Base-by-base conservation (phyloP, 2,113 vertebrate species). In the Solenodon paradoxus region DNA sequence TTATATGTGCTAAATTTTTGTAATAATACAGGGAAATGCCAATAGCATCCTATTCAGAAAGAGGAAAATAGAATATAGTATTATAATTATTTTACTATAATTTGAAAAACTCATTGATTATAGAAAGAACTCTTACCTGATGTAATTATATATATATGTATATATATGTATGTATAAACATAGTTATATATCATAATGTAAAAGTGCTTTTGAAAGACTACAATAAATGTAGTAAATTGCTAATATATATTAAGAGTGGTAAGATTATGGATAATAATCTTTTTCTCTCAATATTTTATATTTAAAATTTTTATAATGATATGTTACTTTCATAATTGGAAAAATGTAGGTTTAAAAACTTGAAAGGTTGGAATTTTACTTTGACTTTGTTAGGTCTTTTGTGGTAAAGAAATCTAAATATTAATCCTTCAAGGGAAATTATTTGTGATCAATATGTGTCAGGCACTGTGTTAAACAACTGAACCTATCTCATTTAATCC, bases 401-500 rank as follows among this genome's bases (percentile, higher is more conserved):
- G 20, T 63, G 49, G 88, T 61, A 78, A 71, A 88, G 40, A 10
- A 90, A 84, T 71, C 81, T 75, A 92, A 92, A 80, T 88, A 88
- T 92, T 92, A 93, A 78, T 69, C 40, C 35, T 81, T 30, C 42
- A 47, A 83, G 69, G 24, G 3, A 96, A 90, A 84, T 93, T 72
- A 79, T 79, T 84, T 71, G 16, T 69, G 47, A 75, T 20, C 80
- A 89, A 30, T 22, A 57, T 45, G 2, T 40, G 9, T 77, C 28
- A 72, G 57, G 8, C 24, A 40, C 40, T 68, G 55, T 51, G 61
- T 49, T 93, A 64, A 88, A 64, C 30, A 85, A 69, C 16, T 42
- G 74, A 2, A 84, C 19, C 6, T 72, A 94, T 24, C 42, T 88
- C 61, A 88, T 78, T 88, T 95, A 74, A 91, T 86, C 55, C 89